These are phyloP conservation scores for Enteromius thamalakanensis DNA, from an alignment of 2,797 vertebrate genomes.

Conservation along the genomic window DNA sequence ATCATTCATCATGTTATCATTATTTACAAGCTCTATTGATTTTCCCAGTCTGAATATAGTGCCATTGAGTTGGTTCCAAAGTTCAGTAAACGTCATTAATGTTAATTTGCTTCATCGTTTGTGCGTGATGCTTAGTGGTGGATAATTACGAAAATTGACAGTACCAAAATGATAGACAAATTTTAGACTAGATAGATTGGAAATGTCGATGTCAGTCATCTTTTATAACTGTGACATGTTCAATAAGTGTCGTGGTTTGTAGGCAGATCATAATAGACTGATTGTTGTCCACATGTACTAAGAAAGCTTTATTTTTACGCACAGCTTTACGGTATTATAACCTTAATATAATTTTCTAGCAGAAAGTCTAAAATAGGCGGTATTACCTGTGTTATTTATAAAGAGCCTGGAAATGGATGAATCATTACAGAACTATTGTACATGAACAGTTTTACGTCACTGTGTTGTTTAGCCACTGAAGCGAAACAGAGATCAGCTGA, in stretches of 20 bases:
- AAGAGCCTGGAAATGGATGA: not conserved
- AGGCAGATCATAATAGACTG: not conserved
- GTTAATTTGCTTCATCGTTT: not conserved
- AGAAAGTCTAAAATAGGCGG: not conserved
- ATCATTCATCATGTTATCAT: conserved; percentile 40
- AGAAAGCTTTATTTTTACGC: not conserved
- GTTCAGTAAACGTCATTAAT: not conserved
- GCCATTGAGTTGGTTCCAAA: not conserved
- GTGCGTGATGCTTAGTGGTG: not conserved
- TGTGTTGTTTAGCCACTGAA: not conserved
- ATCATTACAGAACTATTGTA: not conserved
- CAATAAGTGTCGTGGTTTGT: not conserved
- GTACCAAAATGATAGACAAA: not conserved
- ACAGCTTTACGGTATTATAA: not conserved
- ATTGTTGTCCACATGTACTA: not conserved
- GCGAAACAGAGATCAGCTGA: conserved; percentile 25
- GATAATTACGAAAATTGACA: not conserved
- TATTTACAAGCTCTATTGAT: conserved; percentile 31
- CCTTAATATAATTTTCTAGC: not conserved
- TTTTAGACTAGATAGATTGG: not conserved
- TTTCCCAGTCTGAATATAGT: conserved; percentile 30
- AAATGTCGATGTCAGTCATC: not conserved
- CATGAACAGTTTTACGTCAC: not conserved
- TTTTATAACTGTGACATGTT: not conserved
- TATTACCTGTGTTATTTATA: not conserved